Conservation (phyloP, 2,888 invertebrate genomes). For the Antheraea yamamai region DNA sequence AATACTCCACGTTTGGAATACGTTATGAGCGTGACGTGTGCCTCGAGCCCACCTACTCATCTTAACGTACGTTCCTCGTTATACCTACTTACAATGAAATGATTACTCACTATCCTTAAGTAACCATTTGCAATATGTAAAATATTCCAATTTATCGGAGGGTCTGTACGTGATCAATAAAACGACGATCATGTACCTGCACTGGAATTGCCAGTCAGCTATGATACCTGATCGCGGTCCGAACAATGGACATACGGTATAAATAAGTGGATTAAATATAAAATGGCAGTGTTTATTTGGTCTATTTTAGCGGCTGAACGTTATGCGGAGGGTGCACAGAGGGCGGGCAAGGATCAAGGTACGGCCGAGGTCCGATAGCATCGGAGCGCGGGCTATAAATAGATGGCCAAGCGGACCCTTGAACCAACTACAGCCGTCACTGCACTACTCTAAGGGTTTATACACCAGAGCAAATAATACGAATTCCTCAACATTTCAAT, state of each 20-base stretch:
- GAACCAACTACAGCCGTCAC: conserved; percentile 74
- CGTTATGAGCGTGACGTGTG: conserved; percentile 71
- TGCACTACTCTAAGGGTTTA: conserved; percentile 60
- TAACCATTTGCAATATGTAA: conserved; percentile 45
- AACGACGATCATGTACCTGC: conserved; percentile 53
- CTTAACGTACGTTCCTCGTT: conserved; percentile 43
- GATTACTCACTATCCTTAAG: conserved; percentile 42
- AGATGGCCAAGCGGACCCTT: conserved; percentile 74
- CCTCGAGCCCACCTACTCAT: conserved; percentile 46
- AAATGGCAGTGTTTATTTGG: conserved; percentile 67
- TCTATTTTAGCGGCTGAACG: conserved; percentile 73
- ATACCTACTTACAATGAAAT: conserved; percentile 48
- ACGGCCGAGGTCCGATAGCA: conserved; percentile 67
- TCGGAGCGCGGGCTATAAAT: conserved; percentile 74
- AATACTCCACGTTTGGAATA: conserved; percentile 71
- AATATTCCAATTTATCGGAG: conserved; percentile 46
- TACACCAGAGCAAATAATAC: conserved; percentile 21
- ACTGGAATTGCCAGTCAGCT: conserved; percentile 62
- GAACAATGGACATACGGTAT: conserved; percentile 78
- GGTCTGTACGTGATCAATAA: conserved; percentile 58
- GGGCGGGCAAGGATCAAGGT: conserved; percentile 71
- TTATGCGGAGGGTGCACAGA: conserved; percentile 73
- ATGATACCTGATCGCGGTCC: conserved; percentile 67
- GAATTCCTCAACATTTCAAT: conserved; percentile 2
- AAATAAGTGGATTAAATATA: conserved; percentile 77